Evolutionary conservation across 2,888 invertebrate species (phyloP).

Genomic region (Cylloceria caligata): DNA sequence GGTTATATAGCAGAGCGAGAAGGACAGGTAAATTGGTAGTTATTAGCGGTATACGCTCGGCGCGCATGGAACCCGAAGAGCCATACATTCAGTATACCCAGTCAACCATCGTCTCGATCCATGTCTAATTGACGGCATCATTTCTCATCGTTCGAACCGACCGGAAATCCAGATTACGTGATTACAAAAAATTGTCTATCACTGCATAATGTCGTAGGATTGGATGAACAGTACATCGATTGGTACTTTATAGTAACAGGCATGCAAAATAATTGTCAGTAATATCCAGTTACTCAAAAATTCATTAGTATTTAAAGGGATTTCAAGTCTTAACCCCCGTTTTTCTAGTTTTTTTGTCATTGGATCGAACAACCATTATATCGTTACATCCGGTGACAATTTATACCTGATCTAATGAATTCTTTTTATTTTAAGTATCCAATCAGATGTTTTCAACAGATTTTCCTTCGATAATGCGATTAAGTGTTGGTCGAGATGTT

Average conservation of each 20-base stretch:
- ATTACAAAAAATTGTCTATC: constrained; percentile 64
- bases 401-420: neutral
- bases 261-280: neutral
- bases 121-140: constrained; percentile 64
- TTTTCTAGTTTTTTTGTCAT: too few species aligned
- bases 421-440: neutral
- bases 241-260: constrained; percentile 2
- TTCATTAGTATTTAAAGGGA: neutral
- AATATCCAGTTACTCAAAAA: neutral
- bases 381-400: neutral
- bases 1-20: constrained; percentile 60
- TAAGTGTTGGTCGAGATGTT: constrained; percentile 79
- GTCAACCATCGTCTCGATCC: constrained; percentile 30
- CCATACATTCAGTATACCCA: constrained; percentile 15
- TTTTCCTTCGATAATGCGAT: constrained; percentile 72
- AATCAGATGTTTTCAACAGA: neutral
- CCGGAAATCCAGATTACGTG: constrained; percentile 66
- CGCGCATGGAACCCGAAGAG: constrained; percentile 37
- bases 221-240: constrained; percentile 27
- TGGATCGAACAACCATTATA: too few species aligned
- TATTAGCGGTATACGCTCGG: constrained; percentile 76
- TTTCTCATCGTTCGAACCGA: constrained; percentile 56
- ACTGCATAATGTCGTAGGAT: constrained; percentile 51
- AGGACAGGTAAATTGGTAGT: constrained; percentile 81
- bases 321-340: neutral